Conservation (phyloP, 2,888 invertebrate species). For the Chouioia cunea region DNA sequence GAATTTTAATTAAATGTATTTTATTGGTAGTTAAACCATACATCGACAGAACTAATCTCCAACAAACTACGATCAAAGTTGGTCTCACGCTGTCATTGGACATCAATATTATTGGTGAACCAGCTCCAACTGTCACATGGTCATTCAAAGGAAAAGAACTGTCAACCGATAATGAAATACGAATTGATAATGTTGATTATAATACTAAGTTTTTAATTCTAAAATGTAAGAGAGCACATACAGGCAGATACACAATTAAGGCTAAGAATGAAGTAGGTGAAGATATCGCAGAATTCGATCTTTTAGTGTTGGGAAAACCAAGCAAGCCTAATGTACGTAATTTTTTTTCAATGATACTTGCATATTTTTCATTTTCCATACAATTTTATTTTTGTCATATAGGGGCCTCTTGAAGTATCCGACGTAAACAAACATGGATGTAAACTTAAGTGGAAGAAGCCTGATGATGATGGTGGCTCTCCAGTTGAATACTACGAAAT, state of each 20-base stretch:
- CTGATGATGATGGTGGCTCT: slow-evolving; percentile 94
- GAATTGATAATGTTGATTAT: slow-evolving; percentile 88
- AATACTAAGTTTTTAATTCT: slow-evolving; percentile 91
- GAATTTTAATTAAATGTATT: slow-evolving; percentile 4
- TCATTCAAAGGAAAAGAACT: slow-evolving; percentile 80
- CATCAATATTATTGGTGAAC: slow-evolving; percentile 92
- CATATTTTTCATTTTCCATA: neutral
- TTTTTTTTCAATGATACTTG: neutral
- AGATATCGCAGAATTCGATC: slow-evolving; percentile 91
- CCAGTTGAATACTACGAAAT: slow-evolving; percentile 96
- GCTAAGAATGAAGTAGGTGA: slow-evolving; percentile 94
- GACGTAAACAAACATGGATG: slow-evolving; percentile 94
- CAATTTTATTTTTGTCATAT: slow-evolving; percentile 9
- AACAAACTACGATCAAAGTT: slow-evolving; percentile 86
- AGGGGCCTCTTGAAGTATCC: slow-evolving; percentile 88
- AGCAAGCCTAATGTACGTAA: slow-evolving; percentile 75
- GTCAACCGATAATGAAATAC: slow-evolving; percentile 73
- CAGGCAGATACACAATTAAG: slow-evolving; percentile 89
- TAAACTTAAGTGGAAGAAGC: slow-evolving; percentile 92
- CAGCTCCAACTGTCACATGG: slow-evolving; percentile 94
- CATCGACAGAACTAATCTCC: slow-evolving; percentile 91
- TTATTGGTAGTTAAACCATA: slow-evolving; percentile 85
- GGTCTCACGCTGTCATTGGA: slow-evolving; percentile 90
- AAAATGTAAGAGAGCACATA: slow-evolving; percentile 83
- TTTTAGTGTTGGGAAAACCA: slow-evolving; percentile 87